Evolutionary conservation across 2,888 invertebrate species (phyloP).

Genomic region (Craniophora ligustri): DNA sequence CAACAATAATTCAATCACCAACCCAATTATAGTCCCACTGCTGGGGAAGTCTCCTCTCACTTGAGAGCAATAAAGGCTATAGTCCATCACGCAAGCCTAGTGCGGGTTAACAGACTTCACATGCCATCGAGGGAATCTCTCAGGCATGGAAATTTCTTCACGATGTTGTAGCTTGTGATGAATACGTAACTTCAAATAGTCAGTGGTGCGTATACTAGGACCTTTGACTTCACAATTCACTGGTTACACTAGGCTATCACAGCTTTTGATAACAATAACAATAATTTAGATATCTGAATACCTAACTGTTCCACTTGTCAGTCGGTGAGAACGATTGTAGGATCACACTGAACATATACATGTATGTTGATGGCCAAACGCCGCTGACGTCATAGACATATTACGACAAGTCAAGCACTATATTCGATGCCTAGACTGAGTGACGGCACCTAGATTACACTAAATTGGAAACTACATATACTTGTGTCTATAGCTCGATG

Average conservation of each 20-base stretch:
- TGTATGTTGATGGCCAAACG: constrained; percentile 2
- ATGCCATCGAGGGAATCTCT: too few relatives aligned
- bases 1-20: too few relatives aligned
- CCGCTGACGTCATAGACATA: constrained; percentile 26
- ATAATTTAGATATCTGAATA: constrained; percentile 5
- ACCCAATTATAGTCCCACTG: too few relatives aligned
- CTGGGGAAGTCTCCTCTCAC: too few relatives aligned
- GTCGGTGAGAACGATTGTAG: constrained; percentile 11
- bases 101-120: too few relatives aligned
- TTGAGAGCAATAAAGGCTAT: too few relatives aligned
- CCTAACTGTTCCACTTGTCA: constrained; percentile 31
- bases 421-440: neutral
- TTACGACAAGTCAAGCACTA: neutral
- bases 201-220: too few relatives aligned
- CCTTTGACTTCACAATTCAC: too few relatives aligned
- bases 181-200: too few relatives aligned
- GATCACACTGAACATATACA: neutral
- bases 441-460: constrained; percentile 16
- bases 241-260: neutral
- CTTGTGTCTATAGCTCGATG: neutral
- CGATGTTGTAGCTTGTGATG: too few relatives aligned
- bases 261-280: constrained; percentile 2
- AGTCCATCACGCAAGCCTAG: too few relatives aligned
- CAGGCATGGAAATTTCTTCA: too few relatives aligned
- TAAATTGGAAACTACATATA: constrained; percentile 7